These are phyloP conservation scores for Hydrolagus affinis DNA, from an alignment of 2,113 vertebrate species.

Conservation along the genomic window DNA sequence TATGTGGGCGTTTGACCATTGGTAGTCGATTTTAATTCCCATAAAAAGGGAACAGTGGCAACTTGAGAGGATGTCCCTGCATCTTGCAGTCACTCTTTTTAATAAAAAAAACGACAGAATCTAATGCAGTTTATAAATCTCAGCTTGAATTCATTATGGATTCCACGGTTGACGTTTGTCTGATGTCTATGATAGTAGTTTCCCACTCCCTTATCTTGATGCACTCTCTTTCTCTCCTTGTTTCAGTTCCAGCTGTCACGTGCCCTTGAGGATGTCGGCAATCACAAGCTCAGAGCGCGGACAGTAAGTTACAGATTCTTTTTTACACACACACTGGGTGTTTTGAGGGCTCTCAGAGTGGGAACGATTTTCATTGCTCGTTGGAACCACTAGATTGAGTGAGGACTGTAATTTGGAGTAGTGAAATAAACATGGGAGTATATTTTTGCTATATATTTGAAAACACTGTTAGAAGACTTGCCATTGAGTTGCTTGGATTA, in stretches of 20 bases:
- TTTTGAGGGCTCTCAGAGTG: neutral
- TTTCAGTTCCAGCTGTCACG: slow-evolving; percentile 73
- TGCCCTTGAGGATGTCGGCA: slow-evolving; percentile 72
- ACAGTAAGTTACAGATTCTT: slow-evolving; percentile 57
- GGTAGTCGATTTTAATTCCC: too few relatives aligned
- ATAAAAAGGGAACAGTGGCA: too few relatives aligned
- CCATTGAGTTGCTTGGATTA: neutral
- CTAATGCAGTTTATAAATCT: too few relatives aligned
- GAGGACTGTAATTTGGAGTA: neutral
- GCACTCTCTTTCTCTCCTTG: slow-evolving; percentile 33
- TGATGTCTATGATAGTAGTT: neutral
- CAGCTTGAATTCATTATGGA: neutral
- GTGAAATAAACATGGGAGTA: too few relatives aligned
- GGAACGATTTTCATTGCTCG: neutral
- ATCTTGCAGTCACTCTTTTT: too few relatives aligned
- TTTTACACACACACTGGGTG: neutral
- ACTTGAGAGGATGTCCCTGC: too few relatives aligned
- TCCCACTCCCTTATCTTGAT: neutral
- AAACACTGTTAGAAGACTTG: neutral
- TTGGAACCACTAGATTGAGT: neutral
- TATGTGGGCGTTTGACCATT: too few relatives aligned
- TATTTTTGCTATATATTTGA: neutral
- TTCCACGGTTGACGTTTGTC: neutral
- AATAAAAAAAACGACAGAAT: too few relatives aligned
- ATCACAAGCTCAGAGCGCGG: slow-evolving; percentile 74